Evolutionary conservation across 2,888 invertebrate species (phyloP).

Genomic region (Cryptocephalus primarius): DNA sequence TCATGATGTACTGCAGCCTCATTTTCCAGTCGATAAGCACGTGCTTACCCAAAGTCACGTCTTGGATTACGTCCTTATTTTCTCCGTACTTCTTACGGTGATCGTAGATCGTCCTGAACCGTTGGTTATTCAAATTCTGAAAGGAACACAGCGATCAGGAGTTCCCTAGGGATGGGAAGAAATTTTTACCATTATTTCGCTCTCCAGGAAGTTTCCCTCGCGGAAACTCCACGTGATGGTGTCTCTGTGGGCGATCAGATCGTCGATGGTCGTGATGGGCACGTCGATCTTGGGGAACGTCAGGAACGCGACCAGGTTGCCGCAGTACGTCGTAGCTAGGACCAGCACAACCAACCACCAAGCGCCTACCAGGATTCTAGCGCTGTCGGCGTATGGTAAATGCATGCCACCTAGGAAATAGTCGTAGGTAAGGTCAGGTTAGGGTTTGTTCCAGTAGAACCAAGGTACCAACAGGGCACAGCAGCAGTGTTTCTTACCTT

Average conservation of each 20-base stretch:
- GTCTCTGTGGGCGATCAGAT: conserved; percentile 46
- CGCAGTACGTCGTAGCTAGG: conserved; percentile 83
- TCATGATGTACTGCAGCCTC: conserved; percentile 61
- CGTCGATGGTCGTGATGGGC: conserved; percentile 56
- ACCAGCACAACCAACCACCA: conserved; percentile 91
- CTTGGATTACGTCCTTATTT: conserved; percentile 35
- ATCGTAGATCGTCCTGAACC: conserved; percentile 47
- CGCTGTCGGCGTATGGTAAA: conserved; percentile 75
- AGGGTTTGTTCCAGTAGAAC: no score
- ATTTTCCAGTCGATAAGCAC: conserved; percentile 75
- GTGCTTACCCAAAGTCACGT: conserved; percentile 56
- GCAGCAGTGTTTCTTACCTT: no score
- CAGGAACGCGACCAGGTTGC: conserved; percentile 83
- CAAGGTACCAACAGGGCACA: no score
- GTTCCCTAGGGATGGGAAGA: no score
- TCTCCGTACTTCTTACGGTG: conserved; percentile 43
- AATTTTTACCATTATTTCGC: conserved; percentile 44
- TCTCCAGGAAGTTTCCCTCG: conserved; percentile 64
- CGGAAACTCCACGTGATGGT: conserved; percentile 66
- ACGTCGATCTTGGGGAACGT: conserved; percentile 79
- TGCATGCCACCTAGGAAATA: conserved; percentile 65
- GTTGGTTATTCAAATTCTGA: conserved; percentile 48
- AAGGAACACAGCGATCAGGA: conserved; percentile 5
- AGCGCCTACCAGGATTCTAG: conserved; percentile 71
- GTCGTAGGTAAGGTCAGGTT: conserved; percentile 8